These are phyloP conservation scores for Poecilia latipinna DNA, from an alignment of 2,113 vertebrate genomes.

Conservation along the genomic window DNA sequence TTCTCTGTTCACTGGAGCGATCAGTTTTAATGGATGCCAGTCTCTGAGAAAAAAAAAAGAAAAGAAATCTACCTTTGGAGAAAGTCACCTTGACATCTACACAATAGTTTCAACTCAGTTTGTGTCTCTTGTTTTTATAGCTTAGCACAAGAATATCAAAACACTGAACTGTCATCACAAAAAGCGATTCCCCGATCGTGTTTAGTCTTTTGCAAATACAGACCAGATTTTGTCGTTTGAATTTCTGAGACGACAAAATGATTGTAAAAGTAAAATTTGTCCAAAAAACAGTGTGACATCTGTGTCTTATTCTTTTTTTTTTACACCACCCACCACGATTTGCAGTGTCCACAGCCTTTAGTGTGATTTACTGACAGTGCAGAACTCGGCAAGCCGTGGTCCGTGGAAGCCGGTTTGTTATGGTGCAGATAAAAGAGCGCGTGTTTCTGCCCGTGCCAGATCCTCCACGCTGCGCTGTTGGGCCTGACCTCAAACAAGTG, in stretches of 20 bases:
- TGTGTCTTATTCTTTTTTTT: background rate
- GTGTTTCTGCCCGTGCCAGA: background rate
- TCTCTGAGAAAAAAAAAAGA: too few relatives aligned
- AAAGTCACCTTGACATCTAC: too few relatives aligned
- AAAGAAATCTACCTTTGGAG: too few relatives aligned
- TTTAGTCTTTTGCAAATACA: background rate
- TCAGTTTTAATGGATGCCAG: too few relatives aligned
- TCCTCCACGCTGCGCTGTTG: background rate
- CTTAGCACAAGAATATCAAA: too few relatives aligned
- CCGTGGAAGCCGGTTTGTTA: background rate
- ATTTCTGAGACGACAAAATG: background rate
- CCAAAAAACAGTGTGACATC: background rate
- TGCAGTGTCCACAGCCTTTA: background rate
- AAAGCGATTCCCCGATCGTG: too few relatives aligned
- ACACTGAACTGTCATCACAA: too few relatives aligned
- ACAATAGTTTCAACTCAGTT: too few relatives aligned
- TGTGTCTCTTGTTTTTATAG: too few relatives aligned
- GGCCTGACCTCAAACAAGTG: background rate
- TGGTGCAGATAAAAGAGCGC: too few relatives aligned
- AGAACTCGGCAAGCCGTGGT: background rate
- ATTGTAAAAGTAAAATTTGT: background rate
- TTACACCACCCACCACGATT: background rate
- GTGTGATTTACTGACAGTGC: background rate
- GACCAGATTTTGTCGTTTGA: background rate
- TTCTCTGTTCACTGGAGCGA: too few relatives aligned